phyloP scores from a whole-genome alignment of 2,797 vertebrate genomes.

The Lacerta viridis region DNA sequence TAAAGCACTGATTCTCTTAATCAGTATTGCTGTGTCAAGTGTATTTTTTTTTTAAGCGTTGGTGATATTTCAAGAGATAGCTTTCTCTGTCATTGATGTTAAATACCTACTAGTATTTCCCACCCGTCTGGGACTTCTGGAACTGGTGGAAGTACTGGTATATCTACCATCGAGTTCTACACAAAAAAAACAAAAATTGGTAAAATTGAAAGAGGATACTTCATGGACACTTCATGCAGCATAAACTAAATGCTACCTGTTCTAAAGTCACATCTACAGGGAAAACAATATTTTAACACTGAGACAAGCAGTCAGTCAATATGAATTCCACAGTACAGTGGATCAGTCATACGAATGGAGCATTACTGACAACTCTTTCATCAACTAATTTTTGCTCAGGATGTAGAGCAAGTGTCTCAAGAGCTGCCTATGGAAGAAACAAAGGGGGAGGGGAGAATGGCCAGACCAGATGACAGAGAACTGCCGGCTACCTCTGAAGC shows the following conservation, averaged over 20 bases:
- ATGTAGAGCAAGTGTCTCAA: conserved; percentile 59
- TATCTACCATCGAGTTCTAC: conserved; percentile 58
- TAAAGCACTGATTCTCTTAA: conserved; percentile 28
- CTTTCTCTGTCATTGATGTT: conserved; percentile 54
- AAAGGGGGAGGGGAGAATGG: conserved; percentile 3
- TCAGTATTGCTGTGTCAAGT: conserved; percentile 20
- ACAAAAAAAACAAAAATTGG: conserved; percentile 58
- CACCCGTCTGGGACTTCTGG: conserved; percentile 53
- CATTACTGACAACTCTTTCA: conserved; percentile 43
- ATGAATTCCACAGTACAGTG: conserved; percentile 66
- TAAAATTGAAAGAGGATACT: conserved; percentile 58
- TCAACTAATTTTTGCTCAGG: conserved; percentile 59
- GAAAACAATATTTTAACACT: conserved; percentile 59
- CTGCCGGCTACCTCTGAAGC: conserved; percentile 35
- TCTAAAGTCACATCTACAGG: conserved; percentile 54
- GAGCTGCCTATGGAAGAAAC: conserved; percentile 55
- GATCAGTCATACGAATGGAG: conserved; percentile 15
- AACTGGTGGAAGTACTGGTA: conserved; percentile 49
- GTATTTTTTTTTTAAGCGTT: conserved; percentile 24
- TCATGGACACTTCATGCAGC: conserved; percentile 59
- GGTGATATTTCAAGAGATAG: conserved; percentile 51
- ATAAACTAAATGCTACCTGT: conserved; percentile 64
- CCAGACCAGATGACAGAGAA: conserved; percentile 68
- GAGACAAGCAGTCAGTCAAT: conserved; percentile 59
- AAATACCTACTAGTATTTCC: conserved; percentile 57